Percentiles rank a stretch among this genome's conserved stretches.
phyloP scores from a whole-genome alignment of 2,888 invertebrate genomes.

The Crepidodera aurea region DNA sequence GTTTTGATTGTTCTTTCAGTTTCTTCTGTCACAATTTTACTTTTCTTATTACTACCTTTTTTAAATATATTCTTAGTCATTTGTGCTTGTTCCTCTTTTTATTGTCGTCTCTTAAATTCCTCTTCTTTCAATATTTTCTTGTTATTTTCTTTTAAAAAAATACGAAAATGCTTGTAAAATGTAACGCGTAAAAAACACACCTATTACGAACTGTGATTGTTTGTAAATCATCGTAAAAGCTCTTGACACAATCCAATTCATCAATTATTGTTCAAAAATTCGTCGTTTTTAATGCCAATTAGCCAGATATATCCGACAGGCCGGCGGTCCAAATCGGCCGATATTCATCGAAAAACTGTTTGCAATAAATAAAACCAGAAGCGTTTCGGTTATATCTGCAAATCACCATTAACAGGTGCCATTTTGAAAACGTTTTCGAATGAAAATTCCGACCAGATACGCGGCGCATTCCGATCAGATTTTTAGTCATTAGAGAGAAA shows the following conservation, averaged over 20 bases:
- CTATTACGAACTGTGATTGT: too few species aligned
- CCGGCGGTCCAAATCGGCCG: background rate
- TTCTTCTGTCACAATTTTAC: too few species aligned
- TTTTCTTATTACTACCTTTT: too few species aligned
- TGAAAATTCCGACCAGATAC: constrained; percentile 20
- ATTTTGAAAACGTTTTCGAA: constrained; percentile 30
- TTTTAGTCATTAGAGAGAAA: background rate
- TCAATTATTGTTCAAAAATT: constrained; percentile 12
- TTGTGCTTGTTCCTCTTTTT: too few species aligned
- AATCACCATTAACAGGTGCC: constrained; percentile 39
- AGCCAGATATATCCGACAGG: constrained; percentile 4
- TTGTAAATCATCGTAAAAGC: background rate
- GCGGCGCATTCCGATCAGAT: background rate
- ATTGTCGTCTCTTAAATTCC: too few species aligned
- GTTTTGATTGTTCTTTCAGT: too few species aligned
- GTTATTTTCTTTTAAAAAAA: too few species aligned
- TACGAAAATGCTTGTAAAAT: too few species aligned
- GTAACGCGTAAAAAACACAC: too few species aligned
- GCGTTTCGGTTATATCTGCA: constrained; percentile 32
- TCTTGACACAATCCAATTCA: background rate
- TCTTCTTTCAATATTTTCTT: too few species aligned
- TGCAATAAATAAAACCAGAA: constrained; percentile 37
- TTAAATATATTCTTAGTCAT: too few species aligned
- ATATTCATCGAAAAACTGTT: constrained; percentile 22
- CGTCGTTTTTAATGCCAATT: constrained; percentile 11